Conservation (phyloP, 2,797 vertebrate genomes). For the Pseudochaenichthys georgianus region DNA sequence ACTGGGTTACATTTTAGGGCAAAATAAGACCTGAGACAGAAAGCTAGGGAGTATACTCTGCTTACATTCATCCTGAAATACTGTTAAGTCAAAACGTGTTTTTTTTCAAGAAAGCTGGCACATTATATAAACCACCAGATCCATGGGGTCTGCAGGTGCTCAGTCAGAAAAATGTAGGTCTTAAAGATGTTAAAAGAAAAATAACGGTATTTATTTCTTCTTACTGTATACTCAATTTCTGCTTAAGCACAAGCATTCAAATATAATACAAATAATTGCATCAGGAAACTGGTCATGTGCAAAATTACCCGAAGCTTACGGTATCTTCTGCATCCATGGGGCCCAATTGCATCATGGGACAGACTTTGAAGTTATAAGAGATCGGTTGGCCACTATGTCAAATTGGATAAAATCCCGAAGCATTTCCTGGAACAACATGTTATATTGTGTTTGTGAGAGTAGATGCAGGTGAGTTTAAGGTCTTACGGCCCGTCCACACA, state of each 20-base stretch:
- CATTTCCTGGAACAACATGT: neutral
- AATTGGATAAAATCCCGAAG: too few relatives aligned
- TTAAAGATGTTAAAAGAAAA: too few relatives aligned
- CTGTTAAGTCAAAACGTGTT: neutral
- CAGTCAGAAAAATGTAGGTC: too few relatives aligned
- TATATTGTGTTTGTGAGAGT: neutral
- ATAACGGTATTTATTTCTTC: too few relatives aligned
- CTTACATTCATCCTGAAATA: neutral
- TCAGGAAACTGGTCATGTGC: neutral
- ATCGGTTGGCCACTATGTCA: too few relatives aligned
- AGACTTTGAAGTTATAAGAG: too few relatives aligned
- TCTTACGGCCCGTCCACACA: too few relatives aligned
- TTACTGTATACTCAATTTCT: neutral
- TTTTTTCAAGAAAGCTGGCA: neutral
- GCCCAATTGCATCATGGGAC: too few relatives aligned
- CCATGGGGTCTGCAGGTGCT: neutral
- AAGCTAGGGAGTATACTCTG: neutral
- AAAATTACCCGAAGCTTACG: too few relatives aligned
- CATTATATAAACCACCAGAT: neutral
- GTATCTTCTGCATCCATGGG: too few relatives aligned
- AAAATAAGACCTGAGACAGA: slow-evolving; percentile 40
- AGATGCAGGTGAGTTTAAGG: neutral
- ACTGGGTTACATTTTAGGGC: slow-evolving; percentile 48
- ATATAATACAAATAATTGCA: neutral
- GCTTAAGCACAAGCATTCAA: neutral